Base-by-base conservation (phyloP, 2,888 invertebrate species). In the Romanomermis culicivorax region DNA sequence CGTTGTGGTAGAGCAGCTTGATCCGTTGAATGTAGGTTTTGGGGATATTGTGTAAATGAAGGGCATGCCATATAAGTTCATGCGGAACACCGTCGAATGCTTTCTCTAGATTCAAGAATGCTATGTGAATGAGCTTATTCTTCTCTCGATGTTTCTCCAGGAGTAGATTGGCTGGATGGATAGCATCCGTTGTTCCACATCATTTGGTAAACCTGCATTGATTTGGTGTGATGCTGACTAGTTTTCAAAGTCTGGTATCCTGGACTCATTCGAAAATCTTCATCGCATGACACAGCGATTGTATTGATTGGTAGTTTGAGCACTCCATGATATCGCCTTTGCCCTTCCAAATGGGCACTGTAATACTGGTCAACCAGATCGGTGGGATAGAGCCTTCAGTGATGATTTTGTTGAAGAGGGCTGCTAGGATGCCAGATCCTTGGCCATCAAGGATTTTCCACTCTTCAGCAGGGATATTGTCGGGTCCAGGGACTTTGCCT, bases 401-500 rank as follows among this genome's bases (percentile, higher is more conserved):
- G 17, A 52, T 45, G 17, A 45, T 43, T 11, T 29, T 25, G 7
- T 52, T 52, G 52, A 52, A 52, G n/a, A 52, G 20, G 7, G n/a
- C 17, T 20, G 52, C 42, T 17, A 52, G 30, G 20, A 23, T 24
- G 29, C 23, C 17, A 20, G n/a, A 2, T n/a, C 17, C 36, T 42
- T 52, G 24, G 20, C n/a, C n/a, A n/a, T n/a, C n/a, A n/a, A n/a
- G n/a, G n/a, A n/a, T n/a, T 42, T 52, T 52, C 42, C 52, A 52
- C 24, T 45, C 7, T 25, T 52, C n/a, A 4, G 42, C 43, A 3
- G 52, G 36, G 43, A 52, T 45, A 25, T 52, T 42, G 23, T 52
- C 52, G 42, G 52, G 42, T 23, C 52, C 52, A 29, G 30, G 4
- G 27, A 42, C 52, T 52, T 52, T 52, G 30, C 52, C 52, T n/a